Conservation (phyloP, 1,140 invertebrate species). For the Drosophila arizonae region DNA sequence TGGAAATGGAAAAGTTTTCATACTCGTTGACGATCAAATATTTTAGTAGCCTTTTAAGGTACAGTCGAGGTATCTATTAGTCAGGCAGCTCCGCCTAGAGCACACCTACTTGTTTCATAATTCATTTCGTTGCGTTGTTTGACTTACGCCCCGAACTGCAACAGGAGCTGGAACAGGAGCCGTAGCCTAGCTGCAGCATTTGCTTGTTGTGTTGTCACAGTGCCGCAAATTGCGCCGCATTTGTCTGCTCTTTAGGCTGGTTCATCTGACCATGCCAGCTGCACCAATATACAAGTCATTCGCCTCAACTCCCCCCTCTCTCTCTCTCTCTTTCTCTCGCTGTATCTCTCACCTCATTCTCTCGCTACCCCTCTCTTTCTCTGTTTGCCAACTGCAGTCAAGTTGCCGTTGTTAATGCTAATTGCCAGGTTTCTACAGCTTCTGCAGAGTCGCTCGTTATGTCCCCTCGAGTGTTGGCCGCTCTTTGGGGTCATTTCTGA, state of each 20-base stretch:
- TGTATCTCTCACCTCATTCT: not conserved
- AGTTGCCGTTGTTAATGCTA: conserved; percentile 66
- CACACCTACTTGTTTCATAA: conserved; percentile 55
- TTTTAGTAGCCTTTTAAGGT: no score
- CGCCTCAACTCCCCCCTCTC: conserved; percentile 37
- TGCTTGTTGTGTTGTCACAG: conserved; percentile 60
- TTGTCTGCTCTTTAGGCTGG: conserved; percentile 64
- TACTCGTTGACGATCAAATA: no score
- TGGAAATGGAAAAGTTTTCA: no score
- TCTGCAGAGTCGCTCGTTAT: conserved; percentile 31
- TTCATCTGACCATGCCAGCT: conserved; percentile 17
- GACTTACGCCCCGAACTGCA: conserved; percentile 55
- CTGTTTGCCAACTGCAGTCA: conserved; percentile 69
- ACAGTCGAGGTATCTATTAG: no score
- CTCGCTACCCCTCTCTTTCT: not conserved
- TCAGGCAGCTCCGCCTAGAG: no score
- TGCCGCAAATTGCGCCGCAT: conserved; percentile 75
- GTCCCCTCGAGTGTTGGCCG: conserved; percentile 27
- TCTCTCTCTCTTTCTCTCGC: not conserved
- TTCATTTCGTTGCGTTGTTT: conserved; percentile 80
- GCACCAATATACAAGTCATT: conserved; percentile 75
- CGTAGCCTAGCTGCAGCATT: conserved; percentile 19
- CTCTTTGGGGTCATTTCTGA: conserved; percentile 48
- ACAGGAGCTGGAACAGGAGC: conserved; percentile 1
- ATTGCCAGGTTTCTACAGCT: conserved; percentile 52